These are phyloP conservation scores for Penaeus chinensis DNA, from an alignment of 1,140 invertebrate genomes.

Conservation along the genomic window DNA sequence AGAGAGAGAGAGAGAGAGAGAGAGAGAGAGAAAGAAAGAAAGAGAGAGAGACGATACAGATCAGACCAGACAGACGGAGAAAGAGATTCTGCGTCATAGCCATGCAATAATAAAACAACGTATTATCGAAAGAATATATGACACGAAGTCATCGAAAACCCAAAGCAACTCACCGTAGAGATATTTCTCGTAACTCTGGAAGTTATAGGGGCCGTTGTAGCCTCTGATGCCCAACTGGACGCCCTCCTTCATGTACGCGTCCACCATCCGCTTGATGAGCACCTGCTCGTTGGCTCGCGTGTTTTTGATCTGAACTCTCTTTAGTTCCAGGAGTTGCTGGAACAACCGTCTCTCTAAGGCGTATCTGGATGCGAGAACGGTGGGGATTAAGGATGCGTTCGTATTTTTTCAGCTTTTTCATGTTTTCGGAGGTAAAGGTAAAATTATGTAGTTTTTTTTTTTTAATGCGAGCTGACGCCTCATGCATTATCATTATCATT, in stretches of 20 bases:
- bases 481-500: too few species aligned
- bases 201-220: slow-evolving; percentile 80
- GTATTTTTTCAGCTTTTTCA: too few species aligned
- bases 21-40: too few species aligned
- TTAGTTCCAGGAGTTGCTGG: slow-evolving; percentile 92
- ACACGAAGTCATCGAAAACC: background rate
- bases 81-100: background rate
- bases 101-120: background rate
- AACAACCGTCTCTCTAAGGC: slow-evolving; percentile 93
- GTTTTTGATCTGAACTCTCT: slow-evolving; percentile 90
- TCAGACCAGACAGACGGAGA: background rate
- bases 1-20: too few species aligned
- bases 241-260: slow-evolving; percentile 83
- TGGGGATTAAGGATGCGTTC: background rate
- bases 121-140: too few species aligned
- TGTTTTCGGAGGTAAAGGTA: too few species aligned
- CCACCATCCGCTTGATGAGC: slow-evolving; percentile 84
- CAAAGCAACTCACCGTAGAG: slow-evolving; percentile 77
- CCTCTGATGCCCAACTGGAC: slow-evolving; percentile 78
- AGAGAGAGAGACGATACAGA: background rate
- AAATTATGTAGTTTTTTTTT: too few species aligned
- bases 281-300: slow-evolving; percentile 89
- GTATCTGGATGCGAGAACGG: slow-evolving; percentile 73
- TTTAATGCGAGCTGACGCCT: too few species aligned
- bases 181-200: slow-evolving; percentile 90